Evolutionary conservation across 2,888 invertebrate genomes (phyloP).

Genomic region (Tanytarsus gracilentus): DNA sequence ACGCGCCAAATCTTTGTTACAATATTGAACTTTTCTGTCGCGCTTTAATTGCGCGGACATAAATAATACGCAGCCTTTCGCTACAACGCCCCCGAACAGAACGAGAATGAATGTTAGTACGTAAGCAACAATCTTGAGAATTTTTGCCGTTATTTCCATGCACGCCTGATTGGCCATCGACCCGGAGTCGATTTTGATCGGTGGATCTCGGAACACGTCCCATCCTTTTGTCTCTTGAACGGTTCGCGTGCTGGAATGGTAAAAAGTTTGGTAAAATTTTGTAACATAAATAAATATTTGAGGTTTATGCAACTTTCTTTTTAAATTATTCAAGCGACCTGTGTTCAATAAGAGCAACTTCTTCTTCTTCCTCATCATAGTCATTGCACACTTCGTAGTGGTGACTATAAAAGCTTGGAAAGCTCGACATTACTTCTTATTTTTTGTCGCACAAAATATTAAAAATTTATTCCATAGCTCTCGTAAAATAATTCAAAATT

Average conservation of each 20-base stretch:
- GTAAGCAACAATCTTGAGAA: constrained; percentile 78
- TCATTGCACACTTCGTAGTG: constrained; percentile 12
- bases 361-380: constrained; percentile 7
- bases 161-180: constrained; percentile 83
- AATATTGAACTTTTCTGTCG: constrained; percentile 66
- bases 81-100: constrained; percentile 72
- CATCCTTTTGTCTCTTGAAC: constrained; percentile 87
- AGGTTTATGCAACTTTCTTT: constrained; percentile 24
- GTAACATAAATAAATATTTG: constrained; percentile 28
- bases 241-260: constrained; percentile 62
- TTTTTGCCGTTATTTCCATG: constrained; percentile 72
- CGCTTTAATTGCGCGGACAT: constrained; percentile 84
- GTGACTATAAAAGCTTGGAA: constrained; percentile 20
- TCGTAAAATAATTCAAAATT: no score
- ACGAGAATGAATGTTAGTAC: constrained; percentile 77
- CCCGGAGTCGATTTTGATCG: constrained; percentile 78
- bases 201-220: constrained; percentile 93
- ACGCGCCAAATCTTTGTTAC: constrained; percentile 80
- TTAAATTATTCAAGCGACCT: background rate
- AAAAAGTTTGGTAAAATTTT: constrained; percentile 27
- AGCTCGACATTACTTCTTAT: constrained; percentile 10
- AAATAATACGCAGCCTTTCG: constrained; percentile 80
- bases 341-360: background rate
- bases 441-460: no score
- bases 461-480: no score